Evolutionary conservation across 2,797 vertebrate species (phyloP), one percentile per base, ranked within the genome.

Genomic region (Melanotaenia nigrans): DNA sequence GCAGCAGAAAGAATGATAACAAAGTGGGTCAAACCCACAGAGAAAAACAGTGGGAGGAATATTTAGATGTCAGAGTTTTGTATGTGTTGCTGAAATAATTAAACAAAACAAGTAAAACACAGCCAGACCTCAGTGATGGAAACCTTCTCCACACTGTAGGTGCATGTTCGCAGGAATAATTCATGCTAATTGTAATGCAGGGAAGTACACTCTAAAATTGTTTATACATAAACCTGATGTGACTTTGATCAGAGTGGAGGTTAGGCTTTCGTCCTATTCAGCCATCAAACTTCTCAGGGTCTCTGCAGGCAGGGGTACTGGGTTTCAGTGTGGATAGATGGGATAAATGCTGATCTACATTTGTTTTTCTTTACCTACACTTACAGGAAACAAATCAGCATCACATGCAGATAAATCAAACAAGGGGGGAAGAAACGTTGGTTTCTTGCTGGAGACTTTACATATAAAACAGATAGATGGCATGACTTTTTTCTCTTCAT

Each of bases 101-200:
- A 20, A 47, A 47, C 42, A 47, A 47, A 8, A 47, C 18, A 47
- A 20, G 42, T 47, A 47, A 64, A 18, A 11, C 33, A 56, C 5
- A 28, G 33, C 3, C 11, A 14, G 3, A 51, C 20, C n/a, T 51
- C 42, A 20, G 42, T n/a, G 42, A n/a, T 40, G 4, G 14, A 33
- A 30, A 45, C 53, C 5, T 30, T 16, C 32, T 20, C 7, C 35
- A 13, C 51, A 40, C 30, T n/a, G 10, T 24, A 51, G 67, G 49
- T 13, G 28, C 35, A 5, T 67, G 56, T 59, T 71, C 69, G 62
- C 2, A 32, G 62, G 25, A 71, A 77, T 75, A 55, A 85, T 82
- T 86, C 40, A 73, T 78, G 64, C 57, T 64, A 75, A 77, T 67
- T 3, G 14, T 65, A 56, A 78, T 45, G 56, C 61, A 78, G 13